Conservation (phyloP, 1,140 invertebrate species). For the Diploscapter pachys region DNA sequence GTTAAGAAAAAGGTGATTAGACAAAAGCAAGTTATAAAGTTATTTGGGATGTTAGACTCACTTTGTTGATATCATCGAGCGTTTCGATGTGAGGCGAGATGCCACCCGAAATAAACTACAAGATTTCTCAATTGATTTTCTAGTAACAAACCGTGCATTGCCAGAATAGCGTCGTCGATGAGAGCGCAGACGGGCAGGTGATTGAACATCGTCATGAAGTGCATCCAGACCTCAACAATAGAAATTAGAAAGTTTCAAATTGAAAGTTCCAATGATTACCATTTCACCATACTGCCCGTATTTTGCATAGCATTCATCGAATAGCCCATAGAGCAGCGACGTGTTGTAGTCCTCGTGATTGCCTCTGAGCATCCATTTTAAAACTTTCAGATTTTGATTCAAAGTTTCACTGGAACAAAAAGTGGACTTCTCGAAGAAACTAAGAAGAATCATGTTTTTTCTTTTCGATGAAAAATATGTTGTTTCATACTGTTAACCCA, state of each 20-base stretch:
- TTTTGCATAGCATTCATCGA: conserved; percentile 63
- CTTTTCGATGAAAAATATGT: too few species aligned
- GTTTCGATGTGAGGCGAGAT: conserved; percentile 84
- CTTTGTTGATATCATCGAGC: conserved; percentile 76
- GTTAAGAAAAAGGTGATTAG: too few species aligned
- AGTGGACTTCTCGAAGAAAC: too few species aligned
- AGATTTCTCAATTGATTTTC: conserved; percentile 78
- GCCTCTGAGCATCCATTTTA: conserved; percentile 72
- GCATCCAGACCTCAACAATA: conserved; percentile 17
- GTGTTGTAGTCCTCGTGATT: conserved; percentile 98
- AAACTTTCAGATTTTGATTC: too few species aligned
- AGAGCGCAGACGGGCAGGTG: conserved; percentile 29
- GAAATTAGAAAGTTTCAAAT: background rate
- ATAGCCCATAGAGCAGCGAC: conserved; percentile 98
- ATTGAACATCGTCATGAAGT: conserved; percentile 37
- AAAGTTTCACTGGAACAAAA: too few species aligned
- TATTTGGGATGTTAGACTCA: conserved; percentile 1
- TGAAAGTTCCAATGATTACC: background rate
- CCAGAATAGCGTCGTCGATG: background rate
- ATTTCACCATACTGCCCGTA: conserved; percentile 8
- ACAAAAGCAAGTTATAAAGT: background rate
- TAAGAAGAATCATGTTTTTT: too few species aligned
- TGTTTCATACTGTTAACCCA: too few species aligned
- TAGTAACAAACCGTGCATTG: background rate
- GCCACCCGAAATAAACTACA: conserved; percentile 95